Evolutionary conservation across 1,140 invertebrate genomes (phyloP).

Genomic region (Cherax destructor): DNA sequence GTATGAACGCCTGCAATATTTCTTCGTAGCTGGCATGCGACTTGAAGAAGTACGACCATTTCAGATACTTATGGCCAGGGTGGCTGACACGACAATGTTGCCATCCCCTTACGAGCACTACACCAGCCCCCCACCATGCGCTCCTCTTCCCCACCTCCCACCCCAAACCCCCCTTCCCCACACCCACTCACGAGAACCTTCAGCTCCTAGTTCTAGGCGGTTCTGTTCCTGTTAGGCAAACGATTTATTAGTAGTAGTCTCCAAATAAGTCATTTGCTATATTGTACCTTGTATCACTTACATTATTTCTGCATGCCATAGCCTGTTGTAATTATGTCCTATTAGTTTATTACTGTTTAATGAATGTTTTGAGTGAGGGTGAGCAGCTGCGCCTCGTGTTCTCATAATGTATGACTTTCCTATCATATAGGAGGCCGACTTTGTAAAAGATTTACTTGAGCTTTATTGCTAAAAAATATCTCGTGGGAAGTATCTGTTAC

Average conservation of each 20-base stretch:
- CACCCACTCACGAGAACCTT: neutral
- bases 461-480: neutral
- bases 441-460: neutral
- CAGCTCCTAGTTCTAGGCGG: conserved; percentile 20
- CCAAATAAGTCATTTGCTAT: neutral
- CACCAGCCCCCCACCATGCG: neutral
- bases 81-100: no score
- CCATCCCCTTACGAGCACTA: no score
- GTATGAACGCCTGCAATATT: no score
- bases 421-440: conserved; percentile 8
- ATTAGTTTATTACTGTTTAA: conserved; percentile 48
- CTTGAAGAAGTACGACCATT: no score
- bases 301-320: conserved; percentile 47
- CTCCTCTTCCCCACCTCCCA: neutral
- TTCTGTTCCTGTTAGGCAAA: neutral
- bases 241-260: neutral
- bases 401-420: neutral
- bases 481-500: neutral
- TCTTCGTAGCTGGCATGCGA: no score
- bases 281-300: conserved; percentile 41
- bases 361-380: conserved; percentile 34
- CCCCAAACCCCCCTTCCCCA: neutral
- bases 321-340: conserved; percentile 61
- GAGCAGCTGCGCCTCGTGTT: conserved; percentile 3
- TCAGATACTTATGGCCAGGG: no score